phyloP scores from a whole-genome alignment of 2,797 vertebrate species.

The Anguilla pacifica region DNA sequence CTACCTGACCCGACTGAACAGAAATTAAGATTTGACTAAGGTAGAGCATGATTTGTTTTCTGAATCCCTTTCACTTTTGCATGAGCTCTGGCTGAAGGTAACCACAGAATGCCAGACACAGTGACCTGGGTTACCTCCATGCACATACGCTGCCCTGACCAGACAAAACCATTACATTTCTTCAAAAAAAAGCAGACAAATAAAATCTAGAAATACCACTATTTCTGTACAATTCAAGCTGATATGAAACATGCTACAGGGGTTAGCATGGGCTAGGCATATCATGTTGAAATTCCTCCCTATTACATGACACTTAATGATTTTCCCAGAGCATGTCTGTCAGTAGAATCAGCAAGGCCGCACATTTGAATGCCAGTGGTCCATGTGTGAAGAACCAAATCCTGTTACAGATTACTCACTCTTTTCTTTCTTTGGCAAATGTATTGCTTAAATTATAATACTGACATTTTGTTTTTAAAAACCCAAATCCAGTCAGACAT shows the following conservation, averaged over 20 bases:
- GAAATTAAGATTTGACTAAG: not conserved
- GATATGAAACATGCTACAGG: not conserved
- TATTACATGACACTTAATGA: conserved; percentile 50
- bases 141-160: not conserved
- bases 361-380: conserved; percentile 17
- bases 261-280: not conserved
- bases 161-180: not conserved
- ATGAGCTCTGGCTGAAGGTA: not conserved
- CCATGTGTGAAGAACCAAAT: not conserved
- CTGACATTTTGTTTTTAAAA: not conserved
- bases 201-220: not conserved
- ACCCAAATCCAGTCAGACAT: not conserved
- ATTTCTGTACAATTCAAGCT: not conserved
- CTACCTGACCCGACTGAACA: not conserved
- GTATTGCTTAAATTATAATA: not conserved
- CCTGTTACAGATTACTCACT: not conserved
- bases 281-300: not conserved
- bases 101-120: not conserved
- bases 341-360: conserved; percentile 35
- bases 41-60: not conserved
- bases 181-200: conserved; percentile 13
- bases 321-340: conserved; percentile 45
- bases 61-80: conserved; percentile 4
- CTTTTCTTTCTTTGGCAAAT: conserved; percentile 11
- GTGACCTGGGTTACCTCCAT: not conserved